A percentile compares a stretch with the other conserved stretches of the same genome.
These are phyloP conservation scores for Misgurnus mizolepis DNA, from an alignment of 2,113 vertebrate genomes.

Conservation along the genomic window DNA sequence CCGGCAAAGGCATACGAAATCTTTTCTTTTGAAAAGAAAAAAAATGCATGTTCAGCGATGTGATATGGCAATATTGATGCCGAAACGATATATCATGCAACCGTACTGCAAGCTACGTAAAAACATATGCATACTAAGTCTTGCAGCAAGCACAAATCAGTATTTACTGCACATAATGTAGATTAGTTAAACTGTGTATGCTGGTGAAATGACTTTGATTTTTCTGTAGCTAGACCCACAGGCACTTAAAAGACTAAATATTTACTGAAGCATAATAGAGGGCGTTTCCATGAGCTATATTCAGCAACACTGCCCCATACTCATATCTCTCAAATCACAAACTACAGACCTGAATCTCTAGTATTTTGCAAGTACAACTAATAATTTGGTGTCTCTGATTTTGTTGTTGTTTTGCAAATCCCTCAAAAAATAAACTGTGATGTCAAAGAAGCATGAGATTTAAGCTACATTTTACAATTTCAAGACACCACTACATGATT, in stretches of 20 bases:
- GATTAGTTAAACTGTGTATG: neutral
- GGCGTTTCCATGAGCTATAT: conserved; percentile 30
- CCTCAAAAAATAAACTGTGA: neutral
- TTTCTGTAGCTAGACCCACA: conserved; percentile 9
- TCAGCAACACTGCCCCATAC: neutral
- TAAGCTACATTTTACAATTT: neutral
- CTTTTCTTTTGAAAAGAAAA: too few species aligned
- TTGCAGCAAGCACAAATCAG: neutral
- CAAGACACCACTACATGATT: too few species aligned
- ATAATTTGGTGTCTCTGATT: neutral
- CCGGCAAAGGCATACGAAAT: too few species aligned
- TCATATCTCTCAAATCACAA: conserved; percentile 12
- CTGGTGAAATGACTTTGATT: neutral
- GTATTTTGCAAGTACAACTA: neutral
- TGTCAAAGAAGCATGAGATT: neutral
- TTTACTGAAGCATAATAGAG: conserved; percentile 37
- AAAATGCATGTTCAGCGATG: too few species aligned
- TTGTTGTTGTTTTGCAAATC: too few species aligned
- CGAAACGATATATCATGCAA: too few species aligned
- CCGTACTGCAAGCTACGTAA: too few species aligned
- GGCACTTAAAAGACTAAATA: conserved; percentile 31
- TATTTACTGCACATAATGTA: neutral
- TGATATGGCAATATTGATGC: too few species aligned
- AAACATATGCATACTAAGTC: too few species aligned
- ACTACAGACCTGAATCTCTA: neutral